Evolutionary conservation across 2,888 invertebrate genomes (phyloP).

Genomic region (Agriotes lineatus): DNA sequence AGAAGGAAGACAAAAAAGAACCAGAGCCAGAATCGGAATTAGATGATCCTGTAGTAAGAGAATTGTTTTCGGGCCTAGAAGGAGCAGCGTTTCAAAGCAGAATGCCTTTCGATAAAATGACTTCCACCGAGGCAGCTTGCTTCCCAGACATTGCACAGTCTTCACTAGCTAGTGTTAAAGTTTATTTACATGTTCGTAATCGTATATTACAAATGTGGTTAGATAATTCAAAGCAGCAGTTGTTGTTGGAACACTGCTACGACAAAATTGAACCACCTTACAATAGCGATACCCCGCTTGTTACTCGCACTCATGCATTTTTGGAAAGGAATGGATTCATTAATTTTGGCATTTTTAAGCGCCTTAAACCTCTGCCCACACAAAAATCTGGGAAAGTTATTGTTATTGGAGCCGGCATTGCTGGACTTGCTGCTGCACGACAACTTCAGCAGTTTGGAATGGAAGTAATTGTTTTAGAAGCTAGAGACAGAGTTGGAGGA

Average conservation of each 20-base stretch:
- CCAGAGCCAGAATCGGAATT: conserved; percentile 75
- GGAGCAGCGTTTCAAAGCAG: conserved; percentile 95
- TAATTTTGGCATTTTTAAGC: conserved; percentile 96
- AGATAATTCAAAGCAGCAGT: conserved; percentile 93
- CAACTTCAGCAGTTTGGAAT: conserved; percentile 96
- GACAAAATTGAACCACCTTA: conserved; percentile 91
- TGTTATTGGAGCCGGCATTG: conserved; percentile 85
- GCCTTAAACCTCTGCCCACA: conserved; percentile 78
- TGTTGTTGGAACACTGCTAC: conserved; percentile 84
- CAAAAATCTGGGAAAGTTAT: conserved; percentile 77
- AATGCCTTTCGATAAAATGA: conserved; percentile 94
- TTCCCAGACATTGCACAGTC: conserved; percentile 92
- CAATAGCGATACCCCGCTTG: conserved; percentile 89
- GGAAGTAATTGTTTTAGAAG: conserved; percentile 91
- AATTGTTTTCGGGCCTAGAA: conserved; percentile 73
- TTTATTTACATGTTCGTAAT: conserved; percentile 93
- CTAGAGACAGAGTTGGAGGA: conserved; percentile 95
- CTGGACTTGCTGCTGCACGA: conserved; percentile 94
- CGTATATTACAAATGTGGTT: conserved; percentile 94
- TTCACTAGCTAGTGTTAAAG: conserved; percentile 84
- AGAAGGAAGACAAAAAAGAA: conserved; percentile 69
- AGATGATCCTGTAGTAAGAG: conserved; percentile 72
- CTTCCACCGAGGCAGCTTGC: conserved; percentile 91
- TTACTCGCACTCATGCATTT: conserved; percentile 89
- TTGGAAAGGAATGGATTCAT: conserved; percentile 96